Conservation (phyloP, 2,888 invertebrate species). For the Suillia variegata region DNA sequence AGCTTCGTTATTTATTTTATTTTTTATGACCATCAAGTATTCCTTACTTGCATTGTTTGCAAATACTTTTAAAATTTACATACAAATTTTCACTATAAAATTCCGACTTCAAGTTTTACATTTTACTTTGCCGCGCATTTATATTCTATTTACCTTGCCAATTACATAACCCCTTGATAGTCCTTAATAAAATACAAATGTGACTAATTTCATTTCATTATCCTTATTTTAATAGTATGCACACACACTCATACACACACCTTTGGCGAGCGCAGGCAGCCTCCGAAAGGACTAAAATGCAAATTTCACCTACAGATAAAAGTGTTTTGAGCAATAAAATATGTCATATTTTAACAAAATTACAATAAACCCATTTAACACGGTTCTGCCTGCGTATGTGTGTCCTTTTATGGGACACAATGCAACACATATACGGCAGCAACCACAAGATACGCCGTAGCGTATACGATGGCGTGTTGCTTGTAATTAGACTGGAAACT, state of each 20-base stretch:
- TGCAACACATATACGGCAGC: neutral
- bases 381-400: slow-evolving; percentile 22
- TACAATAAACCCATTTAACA: slow-evolving; percentile 55
- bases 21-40: no score
- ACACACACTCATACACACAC: neutral
- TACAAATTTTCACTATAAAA: no score
- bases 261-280: neutral
- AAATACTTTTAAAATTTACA: no score
- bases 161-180: slow-evolving; percentile 24
- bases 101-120: no score
- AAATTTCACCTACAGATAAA: slow-evolving; percentile 49
- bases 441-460: no score
- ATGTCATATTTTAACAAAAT: slow-evolving; percentile 58
- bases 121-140: no score
- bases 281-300: slow-evolving; percentile 36
- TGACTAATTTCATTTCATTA: slow-evolving; percentile 55
- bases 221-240: neutral
- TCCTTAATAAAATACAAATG: slow-evolving; percentile 56
- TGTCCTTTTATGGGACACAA: slow-evolving; percentile 45
- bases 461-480: slow-evolving; percentile 17
- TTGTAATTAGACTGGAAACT: slow-evolving; percentile 34
- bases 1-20: no score
- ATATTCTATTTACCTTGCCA: neutral
- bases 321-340: slow-evolving; percentile 54
- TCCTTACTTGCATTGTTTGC: no score